These are phyloP conservation scores for Criorhina ranunculi DNA, from an alignment of 2,888 invertebrate genomes.

Conservation along the genomic window DNA sequence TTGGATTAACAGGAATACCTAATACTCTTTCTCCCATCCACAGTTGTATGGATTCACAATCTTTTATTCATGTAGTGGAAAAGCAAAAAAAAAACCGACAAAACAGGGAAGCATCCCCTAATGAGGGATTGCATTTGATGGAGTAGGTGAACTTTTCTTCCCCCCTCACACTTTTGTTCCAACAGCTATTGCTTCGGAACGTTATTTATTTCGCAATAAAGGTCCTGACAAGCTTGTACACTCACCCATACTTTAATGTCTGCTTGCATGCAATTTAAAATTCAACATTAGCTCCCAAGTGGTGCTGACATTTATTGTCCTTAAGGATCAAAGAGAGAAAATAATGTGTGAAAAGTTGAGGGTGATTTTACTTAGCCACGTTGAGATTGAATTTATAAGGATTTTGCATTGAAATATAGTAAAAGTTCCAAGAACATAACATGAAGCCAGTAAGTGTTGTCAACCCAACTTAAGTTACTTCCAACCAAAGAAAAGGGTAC, in stretches of 20 bases:
- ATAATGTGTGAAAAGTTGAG: not conserved
- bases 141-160: not conserved
- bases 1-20: not conserved
- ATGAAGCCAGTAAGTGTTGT: too few relatives aligned
- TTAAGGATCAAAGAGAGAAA: not conserved
- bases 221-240: not conserved
- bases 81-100: not conserved
- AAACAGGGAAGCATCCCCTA: not conserved
- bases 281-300: not conserved
- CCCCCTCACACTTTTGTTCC: not conserved
- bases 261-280: not conserved
- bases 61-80: not conserved
- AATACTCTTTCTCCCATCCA: not conserved
- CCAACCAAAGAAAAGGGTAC: too few relatives aligned
- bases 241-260: not conserved
- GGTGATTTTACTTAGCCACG: not conserved
- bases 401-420: too few relatives aligned
- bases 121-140: slow-evolving; percentile 1
- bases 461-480: too few relatives aligned
- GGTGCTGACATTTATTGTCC: not conserved
- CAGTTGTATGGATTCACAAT: slow-evolving; percentile 9
- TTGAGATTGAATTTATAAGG: not conserved
- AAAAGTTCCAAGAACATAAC: too few relatives aligned
- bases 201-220: not conserved
- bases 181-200: not conserved